Base-by-base conservation (phyloP, 2,797 vertebrate genomes). In the Sebastes taczanowskii region DNA sequence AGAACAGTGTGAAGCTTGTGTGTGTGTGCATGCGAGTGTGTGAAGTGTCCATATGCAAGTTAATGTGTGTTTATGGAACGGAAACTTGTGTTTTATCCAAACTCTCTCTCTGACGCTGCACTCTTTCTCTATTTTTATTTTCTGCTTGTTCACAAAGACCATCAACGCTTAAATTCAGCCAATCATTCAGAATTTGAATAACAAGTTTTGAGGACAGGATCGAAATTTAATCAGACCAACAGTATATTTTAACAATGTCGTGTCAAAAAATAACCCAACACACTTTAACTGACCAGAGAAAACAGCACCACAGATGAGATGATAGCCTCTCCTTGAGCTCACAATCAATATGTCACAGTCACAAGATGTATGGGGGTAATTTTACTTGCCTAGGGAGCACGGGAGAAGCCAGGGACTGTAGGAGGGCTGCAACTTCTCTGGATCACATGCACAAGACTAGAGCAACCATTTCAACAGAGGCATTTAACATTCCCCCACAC, bases 341-440 rank as follows among this genome's bases (percentile, higher is more conserved):
- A 73, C 85, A 81, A 91, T 94, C 91, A 90, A 91, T 93, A 87
- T 84, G 89, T 89, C 89, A 89, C 82, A 76, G 80, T 71, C 69
- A 66, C 75, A 93, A 93, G 89, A 92, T 91, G 66, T 91, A 93
- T 91, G 79, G 83, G 55, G 86, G 82, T 91, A 88, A 93, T 93
- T 92, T 84, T 68, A 90, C 80, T 78, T 82, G 78, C 89, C 80
- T 55, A 13, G 71, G 82, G 73, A 82, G 77, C 61, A 13, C 34
- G 66, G 66, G 69, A 78, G 34, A 53, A 82, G 59, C 72, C 46
- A 72, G 30, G 67, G 58, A 83, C 53, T 77, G 71, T 38, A 74
- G 87, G 81, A 83, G 64, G 71, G 46, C 84, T 74, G 70, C 67
- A 56, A 71, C 71, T 20, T 60, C 25, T 71, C 55, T 63, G 69